Base-by-base conservation (phyloP, 1,140 invertebrate genomes). In the Drosophila miranda region DNA sequence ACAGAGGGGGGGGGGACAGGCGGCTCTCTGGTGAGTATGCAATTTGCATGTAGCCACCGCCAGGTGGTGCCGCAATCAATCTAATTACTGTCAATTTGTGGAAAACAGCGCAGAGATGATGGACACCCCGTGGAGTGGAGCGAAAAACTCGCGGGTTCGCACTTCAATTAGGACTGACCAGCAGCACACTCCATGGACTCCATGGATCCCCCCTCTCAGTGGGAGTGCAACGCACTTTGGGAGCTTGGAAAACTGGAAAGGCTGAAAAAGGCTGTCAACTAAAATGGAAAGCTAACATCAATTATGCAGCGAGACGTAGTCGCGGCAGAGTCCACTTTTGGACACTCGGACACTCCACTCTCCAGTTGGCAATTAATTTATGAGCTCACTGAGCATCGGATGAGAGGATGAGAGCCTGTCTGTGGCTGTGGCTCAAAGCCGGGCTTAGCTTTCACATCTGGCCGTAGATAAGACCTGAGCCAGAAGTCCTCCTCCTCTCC, bases 271-370 rank as follows among this genome's bases (percentile, higher is more conserved):
- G 66, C 76, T 78, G 82, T 78, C 78, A 72, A 66, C 82, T 87
- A 82, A 87, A 87, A 88, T 88, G 82, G 83, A 87, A 87, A 87
- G 82, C 82, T 75, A 82, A 67, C 83, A 87, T 83, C 83, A 82
- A 87, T 87, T 87, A 88, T 76, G 73, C 73, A 76, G 61, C 54
- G 41, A 45, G 48, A 19, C 44, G 49, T 28, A 5, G 44, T 26
- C 45, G 30, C 42, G 13, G 26, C 59, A 43, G 48, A 30, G 68
- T 49, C 67, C 51, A 62, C 59, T 64, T 57, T 74, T 58, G 50
- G 62, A 74, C 69, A 48, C 48, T 44, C 26, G 41, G 66, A 52
- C 46, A 34, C 46, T 46, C 34, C 13, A 38, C 49, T 51, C 41
- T 55, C 38, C 51, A 45, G 52, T n/a, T 50, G 49, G 67, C 82